Evolutionary conservation across 2,888 invertebrate species (phyloP).

Genomic region (Ferrisia virgata): DNA sequence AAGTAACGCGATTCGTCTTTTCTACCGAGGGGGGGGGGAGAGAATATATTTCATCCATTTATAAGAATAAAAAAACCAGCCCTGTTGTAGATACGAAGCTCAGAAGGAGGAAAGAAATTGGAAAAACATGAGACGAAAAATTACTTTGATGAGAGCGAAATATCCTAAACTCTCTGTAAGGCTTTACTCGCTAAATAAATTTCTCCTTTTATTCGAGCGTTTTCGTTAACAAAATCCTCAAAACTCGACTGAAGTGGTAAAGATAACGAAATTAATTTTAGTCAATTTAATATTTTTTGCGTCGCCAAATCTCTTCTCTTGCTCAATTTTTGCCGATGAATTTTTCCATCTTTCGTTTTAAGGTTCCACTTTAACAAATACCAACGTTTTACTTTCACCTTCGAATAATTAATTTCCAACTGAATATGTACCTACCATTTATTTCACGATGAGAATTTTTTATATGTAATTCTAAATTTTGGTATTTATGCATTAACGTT

Average conservation of each 20-base stretch:
- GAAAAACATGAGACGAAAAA: conserved; percentile 11
- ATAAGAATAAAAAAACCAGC: not conserved
- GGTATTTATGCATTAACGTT: too few species aligned
- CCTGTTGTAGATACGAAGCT: too few species aligned
- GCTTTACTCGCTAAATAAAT: conserved; percentile 9
- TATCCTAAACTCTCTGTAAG: not conserved
- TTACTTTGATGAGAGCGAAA: not conserved
- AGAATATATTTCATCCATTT: not conserved
- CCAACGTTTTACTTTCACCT: not conserved
- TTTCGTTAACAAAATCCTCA: conserved; percentile 11
- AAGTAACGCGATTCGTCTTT: not conserved
- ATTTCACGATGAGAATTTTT: too few species aligned
- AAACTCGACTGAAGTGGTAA: conserved; percentile 11
- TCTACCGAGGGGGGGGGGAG: too few species aligned
- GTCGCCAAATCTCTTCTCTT: not conserved
- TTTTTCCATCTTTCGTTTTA: not conserved
- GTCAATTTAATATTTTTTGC: conserved; percentile 3
- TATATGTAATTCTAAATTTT: too few species aligned
- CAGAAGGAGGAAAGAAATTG: not conserved
- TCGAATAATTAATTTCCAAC: not conserved
- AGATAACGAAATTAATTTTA: conserved; percentile 23
- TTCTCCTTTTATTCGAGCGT: not conserved
- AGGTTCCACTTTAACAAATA: not conserved
- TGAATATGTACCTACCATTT: too few species aligned
- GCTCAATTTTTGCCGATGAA: not conserved